Evolutionary conservation across 2,888 invertebrate genomes (phyloP).

Genomic region (Oegoconia quadripuncta): DNA sequence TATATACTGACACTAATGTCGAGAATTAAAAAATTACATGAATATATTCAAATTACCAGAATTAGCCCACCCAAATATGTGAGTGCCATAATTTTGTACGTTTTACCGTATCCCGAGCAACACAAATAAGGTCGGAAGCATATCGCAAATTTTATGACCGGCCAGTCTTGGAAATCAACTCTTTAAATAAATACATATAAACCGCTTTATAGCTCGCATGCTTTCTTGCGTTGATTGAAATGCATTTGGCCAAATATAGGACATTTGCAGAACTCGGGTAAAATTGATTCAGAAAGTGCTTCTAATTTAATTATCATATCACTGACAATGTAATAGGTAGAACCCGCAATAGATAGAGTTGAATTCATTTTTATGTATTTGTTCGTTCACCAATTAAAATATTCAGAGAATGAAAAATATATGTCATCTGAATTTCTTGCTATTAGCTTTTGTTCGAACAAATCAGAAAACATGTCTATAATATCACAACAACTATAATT

Average conservation of each 20-base stretch:
- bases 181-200: constrained; percentile 62
- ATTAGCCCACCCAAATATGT: constrained; percentile 3
- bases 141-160: constrained; percentile 55
- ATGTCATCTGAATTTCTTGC: no score
- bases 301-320: no score
- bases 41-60: constrained; percentile 4
- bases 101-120: constrained; percentile 33
- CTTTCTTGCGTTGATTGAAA: constrained; percentile 43
- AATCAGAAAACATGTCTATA: no score
- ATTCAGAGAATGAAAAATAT: no score
- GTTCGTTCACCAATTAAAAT: no score
- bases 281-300: no score
- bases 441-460: no score
- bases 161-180: constrained; percentile 48
- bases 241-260: constrained; percentile 38
- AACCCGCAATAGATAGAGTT: no score
- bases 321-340: no score
- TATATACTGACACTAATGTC: no score
- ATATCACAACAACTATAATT: no score
- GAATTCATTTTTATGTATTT: no score
- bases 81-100: constrained; percentile 43
- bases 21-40: not conserved
- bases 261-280: constrained; percentile 30
- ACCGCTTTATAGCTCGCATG: constrained; percentile 42
- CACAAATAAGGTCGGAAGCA: constrained; percentile 35